Conservation (phyloP, 1,140 invertebrate genomes). For the Drosophila serrata region DNA sequence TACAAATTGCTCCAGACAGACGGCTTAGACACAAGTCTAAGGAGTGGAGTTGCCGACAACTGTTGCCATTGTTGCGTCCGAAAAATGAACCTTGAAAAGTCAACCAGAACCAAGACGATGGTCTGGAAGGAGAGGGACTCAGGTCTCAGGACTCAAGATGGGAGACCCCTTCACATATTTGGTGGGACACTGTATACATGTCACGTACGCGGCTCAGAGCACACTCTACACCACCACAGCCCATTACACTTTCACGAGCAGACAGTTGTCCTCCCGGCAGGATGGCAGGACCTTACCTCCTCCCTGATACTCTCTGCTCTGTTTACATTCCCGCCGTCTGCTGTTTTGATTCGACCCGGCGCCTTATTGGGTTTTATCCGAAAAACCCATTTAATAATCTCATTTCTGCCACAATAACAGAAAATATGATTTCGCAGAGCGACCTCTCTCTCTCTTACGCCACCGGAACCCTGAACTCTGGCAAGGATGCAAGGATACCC, state of each 20-base stretch:
- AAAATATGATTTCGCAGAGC: conserved; percentile 78
- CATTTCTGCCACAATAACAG: conserved; percentile 84
- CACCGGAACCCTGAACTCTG: too few relatives aligned
- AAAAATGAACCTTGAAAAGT: conserved; percentile 81
- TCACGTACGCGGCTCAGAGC: conserved; percentile 69
- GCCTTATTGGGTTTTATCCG: conserved; percentile 77
- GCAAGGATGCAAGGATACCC: neutral
- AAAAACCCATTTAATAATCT: conserved; percentile 85
- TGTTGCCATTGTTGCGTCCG: conserved; percentile 56
- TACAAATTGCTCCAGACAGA: conserved; percentile 76
- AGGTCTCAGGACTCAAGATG: neutral
- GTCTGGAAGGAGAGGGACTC: neutral
- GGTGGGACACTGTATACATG: conserved; percentile 67
- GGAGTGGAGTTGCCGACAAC: conserved; percentile 42
- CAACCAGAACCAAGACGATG: conserved; percentile 50
- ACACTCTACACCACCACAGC: conserved; percentile 20
- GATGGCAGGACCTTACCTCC: neutral
- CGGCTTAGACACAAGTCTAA: conserved; percentile 26
- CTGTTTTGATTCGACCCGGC: conserved; percentile 43
- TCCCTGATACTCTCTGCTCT: conserved; percentile 1
- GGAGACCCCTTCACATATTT: conserved; percentile 10
- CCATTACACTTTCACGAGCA: conserved; percentile 65
- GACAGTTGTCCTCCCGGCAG: conserved; percentile 56
- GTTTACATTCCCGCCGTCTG: conserved; percentile 73
- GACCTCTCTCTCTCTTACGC: conserved; percentile 28